A percentile compares a stretch with the other conserved stretches of the same genome.
Conservation (phyloP, 2,113 vertebrate genomes). For the western clawed frog (Xenopus tropicalis) region DNA sequence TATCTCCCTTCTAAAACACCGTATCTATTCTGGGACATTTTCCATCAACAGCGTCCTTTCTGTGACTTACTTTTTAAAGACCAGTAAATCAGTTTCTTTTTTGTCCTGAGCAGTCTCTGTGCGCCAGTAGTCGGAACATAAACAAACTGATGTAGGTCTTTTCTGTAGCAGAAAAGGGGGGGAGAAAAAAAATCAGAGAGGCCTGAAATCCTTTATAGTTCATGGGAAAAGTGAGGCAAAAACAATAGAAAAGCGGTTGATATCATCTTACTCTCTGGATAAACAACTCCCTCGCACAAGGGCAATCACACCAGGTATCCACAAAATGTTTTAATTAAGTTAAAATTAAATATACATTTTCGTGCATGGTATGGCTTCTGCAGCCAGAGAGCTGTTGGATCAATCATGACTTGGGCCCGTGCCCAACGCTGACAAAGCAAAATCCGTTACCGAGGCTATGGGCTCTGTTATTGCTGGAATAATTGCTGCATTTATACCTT, state of each 20-base stretch:
- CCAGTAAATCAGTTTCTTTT: conserved; percentile 59
- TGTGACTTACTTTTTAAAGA: conserved; percentile 45
- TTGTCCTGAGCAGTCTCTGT: conserved; percentile 57
- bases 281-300: conserved; percentile 35
- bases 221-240: conserved; percentile 49
- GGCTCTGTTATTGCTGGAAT: conserved; percentile 2
- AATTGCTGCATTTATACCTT: not conserved
- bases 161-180: conserved; percentile 52
- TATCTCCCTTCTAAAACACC: not conserved
- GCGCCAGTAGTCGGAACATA: conserved; percentile 63
- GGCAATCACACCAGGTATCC: not conserved
- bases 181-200: conserved; percentile 65
- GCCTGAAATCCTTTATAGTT: conserved; percentile 57
- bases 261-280: conserved; percentile 66
- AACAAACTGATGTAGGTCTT: conserved; percentile 85
- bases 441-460: not conserved
- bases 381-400: not conserved
- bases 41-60: conserved; percentile 17
- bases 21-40: conserved; percentile 36
- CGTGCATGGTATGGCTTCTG: not conserved
- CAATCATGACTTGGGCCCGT: not conserved
- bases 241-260: conserved; percentile 52
- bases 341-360: conserved; percentile 8
- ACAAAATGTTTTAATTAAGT: conserved; percentile 7
- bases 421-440: conserved; percentile 2